Conservation (phyloP, 2,797 vertebrate species). For the Ctenochaetus hawaiiensis region DNA sequence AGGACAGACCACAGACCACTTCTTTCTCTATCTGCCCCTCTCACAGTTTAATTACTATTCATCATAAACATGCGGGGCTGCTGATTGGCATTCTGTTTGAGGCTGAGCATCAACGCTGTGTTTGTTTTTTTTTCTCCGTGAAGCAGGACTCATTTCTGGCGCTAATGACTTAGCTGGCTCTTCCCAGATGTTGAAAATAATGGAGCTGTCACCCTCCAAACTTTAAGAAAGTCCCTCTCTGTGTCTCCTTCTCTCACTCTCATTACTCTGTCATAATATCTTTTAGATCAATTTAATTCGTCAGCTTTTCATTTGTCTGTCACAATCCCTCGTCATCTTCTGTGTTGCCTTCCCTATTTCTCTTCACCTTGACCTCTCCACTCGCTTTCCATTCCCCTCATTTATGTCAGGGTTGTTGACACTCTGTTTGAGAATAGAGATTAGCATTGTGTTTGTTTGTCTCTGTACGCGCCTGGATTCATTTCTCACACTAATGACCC, state of each 20-base stretch:
- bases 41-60: constrained; percentile 55
- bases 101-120: constrained; percentile 29
- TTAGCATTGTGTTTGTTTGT: constrained; percentile 76
- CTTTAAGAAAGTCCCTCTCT: constrained; percentile 12
- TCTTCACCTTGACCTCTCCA: constrained; percentile 46
- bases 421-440: constrained; percentile 60
- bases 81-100: constrained; percentile 63
- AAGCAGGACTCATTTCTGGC: constrained; percentile 51
- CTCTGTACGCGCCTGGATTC: constrained; percentile 52
- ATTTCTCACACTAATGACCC: constrained; percentile 75
- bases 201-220: constrained; percentile 40
- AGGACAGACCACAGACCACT: constrained; percentile 28
- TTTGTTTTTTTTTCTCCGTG: constrained; percentile 62
- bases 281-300: constrained; percentile 10
- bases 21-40: constrained; percentile 28
- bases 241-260: background rate
- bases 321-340: constrained; percentile 2
- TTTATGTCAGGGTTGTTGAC: constrained; percentile 56
- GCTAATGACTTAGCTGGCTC: constrained; percentile 62
- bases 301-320: constrained; percentile 38
- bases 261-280: constrained; percentile 18
- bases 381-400: constrained; percentile 52
- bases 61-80: constrained; percentile 31
- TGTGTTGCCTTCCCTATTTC: background rate
- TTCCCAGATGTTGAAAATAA: constrained; percentile 59